Evolutionary conservation across 2,113 vertebrate species (phyloP), one percentile per base, ranked within the genome.

Genomic region (Tonatia bakeri): DNA sequence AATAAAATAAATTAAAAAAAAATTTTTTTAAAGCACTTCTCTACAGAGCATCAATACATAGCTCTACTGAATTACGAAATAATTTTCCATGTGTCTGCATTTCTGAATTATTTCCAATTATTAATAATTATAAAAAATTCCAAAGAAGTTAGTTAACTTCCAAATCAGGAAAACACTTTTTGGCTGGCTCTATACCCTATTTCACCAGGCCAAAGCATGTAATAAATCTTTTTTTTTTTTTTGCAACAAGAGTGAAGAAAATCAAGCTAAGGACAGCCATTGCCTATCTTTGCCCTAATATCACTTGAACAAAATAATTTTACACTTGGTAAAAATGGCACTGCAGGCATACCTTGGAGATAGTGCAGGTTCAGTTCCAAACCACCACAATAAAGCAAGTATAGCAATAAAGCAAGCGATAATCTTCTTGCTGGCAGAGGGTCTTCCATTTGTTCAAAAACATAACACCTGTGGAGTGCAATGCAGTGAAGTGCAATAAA

Each of bases 61-160:
- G 22, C 5, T 97, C 96, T 95, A 97, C 93, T 79, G 93, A 43
- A 87, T 97, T 92, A 84, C 67, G 94, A 98, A 94, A 83, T 52
- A 86, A 87, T 97, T 96, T 96, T 90, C 94, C n/a, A 59, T 33
- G 7, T 36, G 45, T 45, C 75, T 84, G 33, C 84, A 97, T 96
- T 97, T 97, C 95, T 94, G 93, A 93, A 85, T 89, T 89, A 96
- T 95, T 96, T 97, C 86, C 83, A 86, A 45, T 88, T 96, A 96
- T 96, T 97, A 97, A 97, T 95, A 97, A 96, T 50, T 82, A 9
- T 52, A 81, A 81, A 88, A 85, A 90, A 70, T 73, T 90, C 64
- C 47, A 16, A 81, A 89, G 13, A 95, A 92, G 88, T 77, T 38
- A 89, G 11, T 52, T 96, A 85, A 45, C 24, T 52, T 70, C 45